These are phyloP conservation scores for Sylvilagus bachmani DNA, from an alignment of 2,113 vertebrate species.

Conservation along the genomic window DNA sequence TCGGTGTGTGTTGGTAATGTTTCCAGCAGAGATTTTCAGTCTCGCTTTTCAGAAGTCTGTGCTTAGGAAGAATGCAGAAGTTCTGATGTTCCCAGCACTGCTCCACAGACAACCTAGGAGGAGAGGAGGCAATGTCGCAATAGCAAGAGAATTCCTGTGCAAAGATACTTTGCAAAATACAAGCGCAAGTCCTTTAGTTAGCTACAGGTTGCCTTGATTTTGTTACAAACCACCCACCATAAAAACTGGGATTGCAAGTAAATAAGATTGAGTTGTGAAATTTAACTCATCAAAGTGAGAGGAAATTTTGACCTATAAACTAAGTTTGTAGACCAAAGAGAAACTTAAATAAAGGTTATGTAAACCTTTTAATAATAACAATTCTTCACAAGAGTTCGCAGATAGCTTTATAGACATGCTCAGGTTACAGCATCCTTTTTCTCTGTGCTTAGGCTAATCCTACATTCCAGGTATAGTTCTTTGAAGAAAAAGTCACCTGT, in stretches of 20 bases:
- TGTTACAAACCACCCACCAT: constrained; percentile 5
- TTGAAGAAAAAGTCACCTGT: constrained; percentile 45
- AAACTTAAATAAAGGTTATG: constrained; percentile 32
- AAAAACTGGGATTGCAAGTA: constrained; percentile 4
- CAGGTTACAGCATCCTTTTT: constrained; percentile 39
- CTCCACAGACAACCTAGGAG: constrained; percentile 46
- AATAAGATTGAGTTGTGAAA: constrained; percentile 36
- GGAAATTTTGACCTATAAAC: constrained; percentile 32
- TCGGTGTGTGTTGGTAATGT: constrained; percentile 63
- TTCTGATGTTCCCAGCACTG: constrained; percentile 42
- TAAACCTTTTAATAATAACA: neutral
- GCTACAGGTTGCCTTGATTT: constrained; percentile 14
- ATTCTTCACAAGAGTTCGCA: neutral
- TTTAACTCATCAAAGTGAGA: constrained; percentile 41
- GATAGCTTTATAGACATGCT: constrained; percentile 6
- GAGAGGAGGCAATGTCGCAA: constrained; percentile 41
- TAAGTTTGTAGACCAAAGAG: constrained; percentile 43
- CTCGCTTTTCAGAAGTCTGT: neutral
- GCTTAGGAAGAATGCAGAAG: neutral
- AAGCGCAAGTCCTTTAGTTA: constrained; percentile 30
- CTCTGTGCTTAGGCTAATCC: constrained; percentile 26
- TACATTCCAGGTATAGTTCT: neutral
- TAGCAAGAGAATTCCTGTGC: constrained; percentile 55
- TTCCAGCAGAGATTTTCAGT: constrained; percentile 18
- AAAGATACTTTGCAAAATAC: constrained; percentile 54